Conservation (phyloP, 1,140 invertebrate species). For the Linepithema humile region DNA sequence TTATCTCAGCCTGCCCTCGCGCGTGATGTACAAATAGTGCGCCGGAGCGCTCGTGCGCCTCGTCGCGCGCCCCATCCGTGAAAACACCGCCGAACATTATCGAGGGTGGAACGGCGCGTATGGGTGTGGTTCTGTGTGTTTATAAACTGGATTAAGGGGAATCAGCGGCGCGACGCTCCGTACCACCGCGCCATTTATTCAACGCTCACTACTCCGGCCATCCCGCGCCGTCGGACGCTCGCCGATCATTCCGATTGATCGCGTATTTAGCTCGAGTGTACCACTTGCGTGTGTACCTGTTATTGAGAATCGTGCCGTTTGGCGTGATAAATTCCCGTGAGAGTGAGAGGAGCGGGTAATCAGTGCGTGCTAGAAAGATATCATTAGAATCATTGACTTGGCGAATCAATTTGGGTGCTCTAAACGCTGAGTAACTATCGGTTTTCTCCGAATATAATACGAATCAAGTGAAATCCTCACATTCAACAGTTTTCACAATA, state of each 20-base stretch:
- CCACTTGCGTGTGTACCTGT: conserved; percentile 1
- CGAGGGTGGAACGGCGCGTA: conserved; percentile 58
- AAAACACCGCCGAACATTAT: conserved; percentile 47
- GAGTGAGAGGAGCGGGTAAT: background rate
- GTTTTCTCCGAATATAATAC: too few species aligned
- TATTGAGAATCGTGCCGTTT: background rate
- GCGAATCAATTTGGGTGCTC: background rate
- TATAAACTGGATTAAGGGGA: conserved; percentile 80
- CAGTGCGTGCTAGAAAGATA: background rate
- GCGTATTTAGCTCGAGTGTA: conserved; percentile 56
- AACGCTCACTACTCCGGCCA: background rate
- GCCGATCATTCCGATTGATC: conserved; percentile 67
- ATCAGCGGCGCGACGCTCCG: conserved; percentile 66
- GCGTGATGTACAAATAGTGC: conserved; percentile 74
- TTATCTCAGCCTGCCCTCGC: conserved; percentile 76
- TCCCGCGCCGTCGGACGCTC: conserved; percentile 31
- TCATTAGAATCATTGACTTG: background rate
- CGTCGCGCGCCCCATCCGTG: conserved; percentile 39
- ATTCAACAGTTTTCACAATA: background rate
- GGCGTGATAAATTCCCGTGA: background rate
- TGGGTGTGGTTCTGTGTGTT: conserved; percentile 80
- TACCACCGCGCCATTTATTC: conserved; percentile 43
- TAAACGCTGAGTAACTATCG: background rate
- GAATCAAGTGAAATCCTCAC: background rate
- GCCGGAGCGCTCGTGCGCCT: conserved; percentile 32